Percentiles rank a stretch among this genome's conserved stretches.
Evolutionary conservation across 2,888 invertebrate species (phyloP).

Genomic region (Boloria euphrosyne): DNA sequence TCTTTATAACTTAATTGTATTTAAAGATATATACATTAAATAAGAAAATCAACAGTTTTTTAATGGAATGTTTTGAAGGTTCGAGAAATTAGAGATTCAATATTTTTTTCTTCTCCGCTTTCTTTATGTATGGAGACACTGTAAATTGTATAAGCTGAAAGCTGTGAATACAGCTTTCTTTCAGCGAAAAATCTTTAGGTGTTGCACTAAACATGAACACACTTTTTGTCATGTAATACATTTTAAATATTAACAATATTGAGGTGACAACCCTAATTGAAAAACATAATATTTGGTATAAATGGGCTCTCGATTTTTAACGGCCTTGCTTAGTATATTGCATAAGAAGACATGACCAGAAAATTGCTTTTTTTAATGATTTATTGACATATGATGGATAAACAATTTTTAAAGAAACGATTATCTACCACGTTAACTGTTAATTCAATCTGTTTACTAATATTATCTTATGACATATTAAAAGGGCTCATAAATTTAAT

Average conservation of each 20-base stretch:
- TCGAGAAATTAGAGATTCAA: no score
- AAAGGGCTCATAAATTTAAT: no score
- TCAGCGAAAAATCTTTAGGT: no score
- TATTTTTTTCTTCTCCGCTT: no score
- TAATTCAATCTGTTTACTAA: no score
- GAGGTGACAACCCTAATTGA: conserved; percentile 25
- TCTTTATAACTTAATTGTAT: neutral
- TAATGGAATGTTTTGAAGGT: no score
- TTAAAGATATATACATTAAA: neutral
- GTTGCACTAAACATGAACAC: neutral
- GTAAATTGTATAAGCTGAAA: no score
- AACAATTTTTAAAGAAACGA: no score
- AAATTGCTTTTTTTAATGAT: conserved; percentile 25
- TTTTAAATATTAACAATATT: neutral
- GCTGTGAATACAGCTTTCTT: no score
- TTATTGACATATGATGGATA: conserved; percentile 13
- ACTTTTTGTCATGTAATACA: neutral
- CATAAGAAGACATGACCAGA: conserved; percentile 26
- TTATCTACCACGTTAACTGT: no score
- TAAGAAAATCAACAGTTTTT: neutral
- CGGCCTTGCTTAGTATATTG: conserved; percentile 50
- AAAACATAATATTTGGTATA: conserved; percentile 63
- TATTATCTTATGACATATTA: no score
- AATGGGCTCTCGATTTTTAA: conserved; percentile 59
- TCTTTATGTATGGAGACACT: no score